phyloP scores from a whole-genome alignment of 2,113 vertebrate species.

The Thunnus maccoyii region DNA sequence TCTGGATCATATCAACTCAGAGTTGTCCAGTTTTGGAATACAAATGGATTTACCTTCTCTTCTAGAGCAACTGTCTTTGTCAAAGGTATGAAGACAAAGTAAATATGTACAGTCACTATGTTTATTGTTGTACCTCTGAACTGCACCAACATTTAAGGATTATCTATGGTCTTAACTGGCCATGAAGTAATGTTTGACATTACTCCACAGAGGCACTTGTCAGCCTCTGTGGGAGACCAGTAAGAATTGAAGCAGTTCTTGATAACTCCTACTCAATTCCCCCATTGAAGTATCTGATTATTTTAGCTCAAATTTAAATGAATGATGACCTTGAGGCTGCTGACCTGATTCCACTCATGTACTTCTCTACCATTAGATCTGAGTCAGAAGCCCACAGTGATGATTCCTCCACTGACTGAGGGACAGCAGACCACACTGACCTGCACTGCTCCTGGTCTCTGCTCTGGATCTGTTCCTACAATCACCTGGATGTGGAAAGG shows the following conservation, averaged over 20 bases:
- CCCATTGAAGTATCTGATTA: neutral
- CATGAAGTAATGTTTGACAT: neutral
- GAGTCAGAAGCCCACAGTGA: constrained; percentile 55
- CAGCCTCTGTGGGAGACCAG: neutral
- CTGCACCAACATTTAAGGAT: neutral
- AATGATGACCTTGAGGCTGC: neutral
- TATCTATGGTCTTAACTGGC: neutral
- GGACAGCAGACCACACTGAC: constrained; percentile 55
- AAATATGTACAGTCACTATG: neutral
- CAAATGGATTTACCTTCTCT: neutral
- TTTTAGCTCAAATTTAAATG: neutral
- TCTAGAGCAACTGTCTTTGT: constrained; percentile 13
- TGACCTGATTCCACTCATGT: neutral
- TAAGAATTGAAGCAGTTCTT: neutral
- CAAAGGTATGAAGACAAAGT: constrained; percentile 46
- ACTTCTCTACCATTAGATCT: constrained; percentile 30
- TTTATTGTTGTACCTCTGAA: neutral
- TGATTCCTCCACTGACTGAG: constrained; percentile 51
- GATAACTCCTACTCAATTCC: neutral
- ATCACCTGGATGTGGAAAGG: constrained; percentile 61
- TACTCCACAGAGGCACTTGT: neutral
- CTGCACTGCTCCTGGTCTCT: constrained; percentile 56
- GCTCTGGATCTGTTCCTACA: constrained; percentile 9
- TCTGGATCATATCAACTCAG: constrained; percentile 65
- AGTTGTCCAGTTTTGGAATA: fast-evolving